A percentile compares a stretch with the other conserved stretches of the same genome.
These are phyloP conservation scores for Hemichromis elongatus DNA, from an alignment of 2,113 vertebrate species.

Conservation along the genomic window DNA sequence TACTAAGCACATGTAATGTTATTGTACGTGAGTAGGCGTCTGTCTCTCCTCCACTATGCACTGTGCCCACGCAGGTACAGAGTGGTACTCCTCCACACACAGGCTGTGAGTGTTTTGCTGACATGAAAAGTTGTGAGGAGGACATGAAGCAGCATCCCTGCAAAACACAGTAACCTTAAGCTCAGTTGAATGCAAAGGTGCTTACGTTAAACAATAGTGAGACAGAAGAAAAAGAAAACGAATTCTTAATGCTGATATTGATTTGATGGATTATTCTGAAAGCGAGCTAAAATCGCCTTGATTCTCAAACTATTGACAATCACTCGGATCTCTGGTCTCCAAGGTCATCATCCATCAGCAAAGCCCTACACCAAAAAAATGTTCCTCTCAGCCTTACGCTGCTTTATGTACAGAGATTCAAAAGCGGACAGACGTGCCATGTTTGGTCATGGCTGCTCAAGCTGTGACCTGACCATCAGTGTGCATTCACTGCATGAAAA, in stretches of 20 bases:
- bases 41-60: background rate
- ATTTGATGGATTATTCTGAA: background rate
- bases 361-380: background rate
- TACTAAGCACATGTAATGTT: background rate
- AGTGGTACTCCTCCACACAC: background rate
- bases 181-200: background rate
- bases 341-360: background rate
- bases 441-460: background rate
- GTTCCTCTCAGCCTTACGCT: background rate
- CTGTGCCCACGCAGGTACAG: background rate
- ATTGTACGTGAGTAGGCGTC: background rate
- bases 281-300: background rate
- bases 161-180: background rate
- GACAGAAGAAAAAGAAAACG: background rate
- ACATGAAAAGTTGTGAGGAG: background rate
- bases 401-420: background rate
- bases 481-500: background rate
- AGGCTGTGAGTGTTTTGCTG: background rate
- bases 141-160: background rate
- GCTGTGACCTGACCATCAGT: background rate
- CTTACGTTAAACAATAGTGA: background rate
- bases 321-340: background rate
- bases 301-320: background rate
- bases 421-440: background rate
- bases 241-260: background rate